These are phyloP conservation scores for Sinocyclocheilus anshuiensis DNA, from an alignment of 2,113 vertebrate genomes.

Conservation along the genomic window DNA sequence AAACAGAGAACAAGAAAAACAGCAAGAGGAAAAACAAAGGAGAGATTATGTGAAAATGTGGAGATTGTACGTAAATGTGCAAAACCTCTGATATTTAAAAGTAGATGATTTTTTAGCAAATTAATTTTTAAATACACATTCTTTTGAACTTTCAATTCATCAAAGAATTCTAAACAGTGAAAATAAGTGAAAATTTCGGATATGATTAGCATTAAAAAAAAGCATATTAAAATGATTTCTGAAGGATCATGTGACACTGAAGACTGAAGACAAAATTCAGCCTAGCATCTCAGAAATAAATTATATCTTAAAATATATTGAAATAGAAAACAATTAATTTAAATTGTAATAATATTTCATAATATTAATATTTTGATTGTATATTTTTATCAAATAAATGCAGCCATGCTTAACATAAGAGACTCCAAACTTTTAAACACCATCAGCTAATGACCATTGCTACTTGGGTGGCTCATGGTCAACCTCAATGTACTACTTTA, in stretches of 20 bases:
- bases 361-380: too few relatives aligned
- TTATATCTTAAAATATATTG: too few relatives aligned
- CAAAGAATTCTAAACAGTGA: background rate
- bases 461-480: too few relatives aligned
- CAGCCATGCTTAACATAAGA: background rate
- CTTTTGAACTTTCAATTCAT: background rate
- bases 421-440: background rate
- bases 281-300: too few relatives aligned
- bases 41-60: slow-evolving; percentile 10
- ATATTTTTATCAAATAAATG: background rate
- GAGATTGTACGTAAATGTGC: slow-evolving; percentile 4
- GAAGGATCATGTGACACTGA: background rate
- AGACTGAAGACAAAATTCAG: background rate
- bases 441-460: too few relatives aligned
- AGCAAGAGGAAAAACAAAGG: background rate
- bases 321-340: too few relatives aligned
- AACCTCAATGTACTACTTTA: too few relatives aligned
- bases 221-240: background rate
- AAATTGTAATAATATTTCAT: too few relatives aligned
- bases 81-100: background rate
- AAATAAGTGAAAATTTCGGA: too few relatives aligned
- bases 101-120: background rate
- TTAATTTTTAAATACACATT: background rate
- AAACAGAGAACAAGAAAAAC: background rate
- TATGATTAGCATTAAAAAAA: background rate